Conservation (phyloP, 2,113 vertebrate genomes). For the Orycteropus afer region DNA sequence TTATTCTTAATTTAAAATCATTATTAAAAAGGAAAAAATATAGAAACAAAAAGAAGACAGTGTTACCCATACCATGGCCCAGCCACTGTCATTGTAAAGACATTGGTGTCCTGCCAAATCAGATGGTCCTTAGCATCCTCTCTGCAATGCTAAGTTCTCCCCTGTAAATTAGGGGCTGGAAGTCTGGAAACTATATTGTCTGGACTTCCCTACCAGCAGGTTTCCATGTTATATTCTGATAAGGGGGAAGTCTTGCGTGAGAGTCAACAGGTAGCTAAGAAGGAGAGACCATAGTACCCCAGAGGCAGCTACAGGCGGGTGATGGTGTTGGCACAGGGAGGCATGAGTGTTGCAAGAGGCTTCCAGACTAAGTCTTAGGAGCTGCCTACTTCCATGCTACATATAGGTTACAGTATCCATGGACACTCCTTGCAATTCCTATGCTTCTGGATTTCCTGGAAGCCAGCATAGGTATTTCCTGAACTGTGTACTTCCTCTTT, state of each 20-base stretch:
- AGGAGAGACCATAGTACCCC: fast-evolving
- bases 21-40: background rate
- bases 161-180: background rate
- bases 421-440: no score
- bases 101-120: background rate
- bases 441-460: background rate
- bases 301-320: no score
- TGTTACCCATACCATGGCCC: background rate
- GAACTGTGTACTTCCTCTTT: background rate
- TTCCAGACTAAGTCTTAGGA: background rate
- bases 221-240: background rate
- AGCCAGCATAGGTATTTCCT: background rate
- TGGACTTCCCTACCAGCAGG: background rate
- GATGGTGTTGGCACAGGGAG: fast-evolving
- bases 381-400: background rate
- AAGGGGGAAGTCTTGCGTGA: background rate
- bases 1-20: background rate
- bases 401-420: fast-evolving
- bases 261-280: background rate
- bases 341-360: fast-evolving
- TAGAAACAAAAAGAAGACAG: background rate
- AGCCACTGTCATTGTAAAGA: background rate
- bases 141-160: background rate
- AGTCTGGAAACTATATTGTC: background rate
- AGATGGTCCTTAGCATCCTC: background rate